Percentiles rank a stretch among this genome's conserved stretches.
phyloP scores from a whole-genome alignment of 1,140 invertebrate genomes.

The Reticulitermes speratus region DNA sequence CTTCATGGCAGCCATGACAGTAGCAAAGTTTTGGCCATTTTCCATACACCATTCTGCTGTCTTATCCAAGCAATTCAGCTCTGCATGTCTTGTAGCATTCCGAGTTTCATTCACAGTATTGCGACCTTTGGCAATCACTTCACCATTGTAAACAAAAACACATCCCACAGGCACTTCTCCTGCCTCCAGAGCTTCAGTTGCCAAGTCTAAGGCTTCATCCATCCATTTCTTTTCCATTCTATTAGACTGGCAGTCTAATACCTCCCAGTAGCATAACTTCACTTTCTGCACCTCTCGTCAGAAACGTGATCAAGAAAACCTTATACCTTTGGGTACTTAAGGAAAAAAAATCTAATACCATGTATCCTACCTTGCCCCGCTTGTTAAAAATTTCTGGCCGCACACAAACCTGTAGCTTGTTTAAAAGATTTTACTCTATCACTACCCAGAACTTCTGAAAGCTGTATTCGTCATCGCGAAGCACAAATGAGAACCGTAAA shows the following conservation, averaged over 20 bases:
- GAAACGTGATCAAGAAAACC: no score
- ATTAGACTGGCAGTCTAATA: background rate
- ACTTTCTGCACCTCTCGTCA: no score
- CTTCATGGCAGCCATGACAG: background rate
- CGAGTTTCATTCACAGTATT: constrained; percentile 87
- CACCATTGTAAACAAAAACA: constrained; percentile 76
- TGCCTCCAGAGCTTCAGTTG: constrained; percentile 72
- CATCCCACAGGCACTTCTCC: constrained; percentile 98
- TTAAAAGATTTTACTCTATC: no score
- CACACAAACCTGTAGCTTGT: no score
- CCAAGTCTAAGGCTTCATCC: constrained; percentile 69
- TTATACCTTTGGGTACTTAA: no score
- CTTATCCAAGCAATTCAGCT: constrained; percentile 91
- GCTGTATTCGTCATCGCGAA: no score
- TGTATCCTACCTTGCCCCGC: no score
- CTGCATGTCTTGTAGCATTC: constrained; percentile 94
- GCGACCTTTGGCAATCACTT: constrained; percentile 71
- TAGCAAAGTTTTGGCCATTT: constrained; percentile 52
- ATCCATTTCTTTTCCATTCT: constrained; percentile 53
- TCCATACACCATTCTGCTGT: constrained; percentile 64
- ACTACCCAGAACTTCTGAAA: no score
- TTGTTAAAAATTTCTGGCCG: no score
- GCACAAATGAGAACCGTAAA: no score
- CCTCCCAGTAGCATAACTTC: background rate
- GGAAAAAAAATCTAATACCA: no score